Percentiles rank a stretch among this genome's conserved stretches.
These are phyloP conservation scores for Zootermopsis nevadensis DNA, from an alignment of 2,888 invertebrate species.

Conservation along the genomic window DNA sequence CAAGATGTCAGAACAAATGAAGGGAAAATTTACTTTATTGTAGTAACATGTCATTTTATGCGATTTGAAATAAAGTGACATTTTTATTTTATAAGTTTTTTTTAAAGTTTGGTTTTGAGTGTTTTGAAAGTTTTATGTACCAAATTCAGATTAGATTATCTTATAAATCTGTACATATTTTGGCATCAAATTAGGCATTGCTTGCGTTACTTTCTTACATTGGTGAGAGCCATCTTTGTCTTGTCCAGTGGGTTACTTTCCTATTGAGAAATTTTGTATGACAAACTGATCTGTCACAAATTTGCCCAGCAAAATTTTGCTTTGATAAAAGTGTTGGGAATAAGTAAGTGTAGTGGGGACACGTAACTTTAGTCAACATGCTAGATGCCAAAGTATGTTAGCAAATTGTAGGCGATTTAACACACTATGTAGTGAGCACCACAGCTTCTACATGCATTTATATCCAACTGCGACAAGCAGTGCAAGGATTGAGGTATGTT, in stretches of 20 bases:
- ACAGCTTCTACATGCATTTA: background rate
- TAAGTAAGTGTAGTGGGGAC: background rate
- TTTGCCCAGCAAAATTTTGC: background rate
- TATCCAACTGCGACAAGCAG: background rate
- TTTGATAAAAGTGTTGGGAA: background rate
- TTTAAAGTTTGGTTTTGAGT: background rate
- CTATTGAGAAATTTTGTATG: background rate
- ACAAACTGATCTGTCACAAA: background rate
- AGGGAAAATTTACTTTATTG: no score
- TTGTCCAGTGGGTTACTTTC: background rate
- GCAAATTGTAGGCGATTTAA: background rate
- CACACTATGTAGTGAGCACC: background rate
- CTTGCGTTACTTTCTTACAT: background rate
- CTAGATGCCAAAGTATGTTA: constrained; percentile 7
- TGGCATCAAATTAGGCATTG: constrained; percentile 13
- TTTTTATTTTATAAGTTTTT: background rate
- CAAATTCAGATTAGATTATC: background rate
- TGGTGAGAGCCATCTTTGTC: background rate
- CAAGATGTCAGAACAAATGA: no score
- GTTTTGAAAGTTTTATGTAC: background rate
- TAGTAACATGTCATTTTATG: background rate
- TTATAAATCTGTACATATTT: background rate
- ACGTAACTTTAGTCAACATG: background rate
- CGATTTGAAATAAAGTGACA: background rate
- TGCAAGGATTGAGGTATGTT: constrained; percentile 10